phyloP scores from a whole-genome alignment of 1,140 invertebrate species.

The Platyscapa corneri region DNA sequence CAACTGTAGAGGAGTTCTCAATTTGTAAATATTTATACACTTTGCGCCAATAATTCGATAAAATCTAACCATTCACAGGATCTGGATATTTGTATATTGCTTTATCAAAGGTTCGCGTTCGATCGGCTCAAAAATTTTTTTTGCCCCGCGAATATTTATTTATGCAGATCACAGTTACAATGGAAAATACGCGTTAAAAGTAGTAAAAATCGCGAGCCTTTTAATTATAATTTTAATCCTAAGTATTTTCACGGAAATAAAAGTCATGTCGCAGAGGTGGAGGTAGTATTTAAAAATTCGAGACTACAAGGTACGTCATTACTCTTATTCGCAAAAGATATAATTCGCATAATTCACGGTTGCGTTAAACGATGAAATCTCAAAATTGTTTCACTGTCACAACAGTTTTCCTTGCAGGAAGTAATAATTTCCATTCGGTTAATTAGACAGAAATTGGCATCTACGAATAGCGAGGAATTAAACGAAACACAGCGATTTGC shows the following conservation, averaged over 20 bases:
- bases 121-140: too few relatives aligned
- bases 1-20: too few relatives aligned
- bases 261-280: not conserved
- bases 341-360: conserved; percentile 41
- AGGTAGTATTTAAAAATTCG: conserved; percentile 26
- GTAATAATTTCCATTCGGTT: conserved; percentile 38
- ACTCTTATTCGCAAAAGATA: conserved; percentile 42
- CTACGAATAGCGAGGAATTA: not conserved
- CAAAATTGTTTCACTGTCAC: conserved; percentile 38
- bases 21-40: too few relatives aligned
- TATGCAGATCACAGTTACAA: too few relatives aligned
- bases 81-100: too few relatives aligned
- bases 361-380: conserved; percentile 28
- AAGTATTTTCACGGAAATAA: not conserved
- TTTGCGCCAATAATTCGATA: too few relatives aligned
- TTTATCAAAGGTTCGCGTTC: too few relatives aligned
- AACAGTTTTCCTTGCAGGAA: conserved; percentile 42
- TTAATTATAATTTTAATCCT: not conserved
- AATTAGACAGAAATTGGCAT: conserved; percentile 6
- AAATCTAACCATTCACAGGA: too few relatives aligned
- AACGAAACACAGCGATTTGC: not conserved
- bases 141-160: too few relatives aligned
- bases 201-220: too few relatives aligned
- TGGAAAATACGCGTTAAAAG: too few relatives aligned
- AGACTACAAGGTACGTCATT: conserved; percentile 21